Evolutionary conservation across 2,113 vertebrate species (phyloP).

Genomic region (Melierax canorus): DNA sequence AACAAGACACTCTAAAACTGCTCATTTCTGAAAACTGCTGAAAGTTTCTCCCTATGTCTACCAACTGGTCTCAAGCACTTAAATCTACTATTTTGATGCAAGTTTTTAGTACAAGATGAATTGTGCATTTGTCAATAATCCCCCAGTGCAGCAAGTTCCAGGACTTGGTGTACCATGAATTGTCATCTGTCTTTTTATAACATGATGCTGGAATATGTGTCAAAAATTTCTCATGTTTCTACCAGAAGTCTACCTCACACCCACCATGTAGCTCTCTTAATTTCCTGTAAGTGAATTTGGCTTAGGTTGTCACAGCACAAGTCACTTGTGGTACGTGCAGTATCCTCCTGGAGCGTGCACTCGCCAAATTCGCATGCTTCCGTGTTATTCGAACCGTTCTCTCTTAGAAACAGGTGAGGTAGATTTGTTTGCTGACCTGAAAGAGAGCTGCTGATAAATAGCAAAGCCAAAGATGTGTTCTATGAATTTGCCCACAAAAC

Average conservation of each 20-base stretch:
- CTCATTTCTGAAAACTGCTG: neutral
- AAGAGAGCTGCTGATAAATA: neutral
- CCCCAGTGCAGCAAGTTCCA: neutral
- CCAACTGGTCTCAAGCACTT: neutral
- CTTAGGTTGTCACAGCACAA: neutral
- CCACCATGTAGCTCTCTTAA: neutral
- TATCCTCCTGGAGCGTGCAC: neutral
- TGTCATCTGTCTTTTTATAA: neutral
- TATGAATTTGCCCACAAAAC: neutral
- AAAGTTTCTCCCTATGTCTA: neutral
- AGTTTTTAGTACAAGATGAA: neutral
- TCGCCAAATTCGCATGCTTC: neutral
- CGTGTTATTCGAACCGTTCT: fast-evolving
- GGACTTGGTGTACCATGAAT: neutral
- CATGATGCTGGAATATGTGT: neutral
- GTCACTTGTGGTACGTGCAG: fast-evolving
- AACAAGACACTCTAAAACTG: neutral
- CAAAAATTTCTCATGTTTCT: neutral
- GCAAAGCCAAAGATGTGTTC: neutral
- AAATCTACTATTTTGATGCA: neutral
- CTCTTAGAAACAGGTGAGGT: neutral
- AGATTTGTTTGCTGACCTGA: neutral
- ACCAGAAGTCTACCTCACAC: neutral
- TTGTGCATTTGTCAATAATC: neutral
- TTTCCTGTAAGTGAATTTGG: neutral